Evolutionary conservation across 2,888 invertebrate genomes (phyloP), one percentile per base, ranked within the genome.

Genomic region (Sinohyriopsis cumingii): DNA sequence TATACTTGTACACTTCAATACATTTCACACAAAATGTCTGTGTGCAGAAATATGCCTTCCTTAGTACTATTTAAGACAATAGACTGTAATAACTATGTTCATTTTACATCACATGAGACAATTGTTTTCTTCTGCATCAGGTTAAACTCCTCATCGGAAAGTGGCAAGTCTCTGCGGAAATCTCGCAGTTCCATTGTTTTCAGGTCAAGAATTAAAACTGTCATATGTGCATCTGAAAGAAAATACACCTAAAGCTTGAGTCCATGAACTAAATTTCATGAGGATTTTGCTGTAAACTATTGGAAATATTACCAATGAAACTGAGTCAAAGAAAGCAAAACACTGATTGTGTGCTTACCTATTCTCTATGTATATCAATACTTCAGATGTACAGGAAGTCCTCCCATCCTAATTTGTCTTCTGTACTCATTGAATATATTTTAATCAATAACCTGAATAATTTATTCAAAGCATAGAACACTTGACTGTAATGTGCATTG

Each of bases 181-280:
- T 86, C 84, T n/a, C 78, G 66, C 56, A 84, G 65, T 56, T 79
- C 79, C 76, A 85, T 78, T 1, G 77, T 78, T 59, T 65, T 77
- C 55, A 86, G 71, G 69, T 86, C 83, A 55, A 86, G 72, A 0
- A 84, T 77, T 54, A 86, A 69, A 19, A 86, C 66, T 6, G 83
- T 83, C 60, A 86, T 64, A 66, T 84, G 84, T 15, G 85, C 77
- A 55, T 75, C 86, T 86, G 75, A 20, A 77, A 79, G 25, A 65
- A 20, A 64, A 64, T 20, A n/a, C 20, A 25, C 54, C 7, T 24
- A 28, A 4, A 63, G 6, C 20, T 20, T 22, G n/a, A 33, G n/a
- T 28, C 5, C 20, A 60, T 24, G 9, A 33, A 63, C 54, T 20
- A 53, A 63, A 28, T 20, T 18, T 54, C 54, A 53, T 9, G 4